A percentile compares a stretch with the other conserved stretches of the same genome.
These are phyloP conservation scores for Crossocerus cetratus DNA, from an alignment of 2,888 invertebrate species.

Conservation along the genomic window DNA sequence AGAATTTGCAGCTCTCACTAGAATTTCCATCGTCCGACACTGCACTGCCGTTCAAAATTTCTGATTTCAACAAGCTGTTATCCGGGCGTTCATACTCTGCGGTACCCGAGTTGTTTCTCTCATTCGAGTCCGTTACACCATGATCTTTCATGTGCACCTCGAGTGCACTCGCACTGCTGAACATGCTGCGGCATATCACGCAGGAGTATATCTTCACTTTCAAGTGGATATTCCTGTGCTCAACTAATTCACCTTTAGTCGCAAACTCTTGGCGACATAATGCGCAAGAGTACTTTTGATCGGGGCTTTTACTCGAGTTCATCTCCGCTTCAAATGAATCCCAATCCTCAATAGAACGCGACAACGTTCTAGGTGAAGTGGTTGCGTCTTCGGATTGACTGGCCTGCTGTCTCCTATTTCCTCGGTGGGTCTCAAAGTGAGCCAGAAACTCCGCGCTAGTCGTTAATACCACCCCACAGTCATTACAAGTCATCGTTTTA, in stretches of 20 bases:
- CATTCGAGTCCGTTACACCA: constrained; percentile 63
- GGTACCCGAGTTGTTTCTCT: constrained; percentile 61
- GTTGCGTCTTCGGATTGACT: neutral
- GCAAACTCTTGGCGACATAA: constrained; percentile 82
- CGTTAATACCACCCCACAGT: constrained; percentile 78
- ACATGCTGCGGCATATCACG: constrained; percentile 80
- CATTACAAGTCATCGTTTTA: constrained; percentile 77
- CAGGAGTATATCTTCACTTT: constrained; percentile 83
- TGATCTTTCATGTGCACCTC: constrained; percentile 74
- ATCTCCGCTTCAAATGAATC: constrained; percentile 48
- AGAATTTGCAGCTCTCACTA: constrained; percentile 79
- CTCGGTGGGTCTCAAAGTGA: constrained; percentile 71
- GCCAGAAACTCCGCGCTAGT: constrained; percentile 78
- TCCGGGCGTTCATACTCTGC: constrained; percentile 52
- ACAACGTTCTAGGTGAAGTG: neutral
- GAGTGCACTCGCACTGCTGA: constrained; percentile 80
- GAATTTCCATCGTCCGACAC: constrained; percentile 56
- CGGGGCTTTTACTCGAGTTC: constrained; percentile 28
- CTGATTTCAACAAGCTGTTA: constrained; percentile 32
- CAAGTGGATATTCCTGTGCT: constrained; percentile 83
- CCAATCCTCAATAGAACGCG: constrained; percentile 44
- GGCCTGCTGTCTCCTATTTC: neutral
- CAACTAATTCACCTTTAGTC: constrained; percentile 81
- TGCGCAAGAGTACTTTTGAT: constrained; percentile 77
- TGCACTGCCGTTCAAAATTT: constrained; percentile 39